Base-by-base conservation (phyloP, 2,888 invertebrate species). In the Vesta saturnalis region DNA sequence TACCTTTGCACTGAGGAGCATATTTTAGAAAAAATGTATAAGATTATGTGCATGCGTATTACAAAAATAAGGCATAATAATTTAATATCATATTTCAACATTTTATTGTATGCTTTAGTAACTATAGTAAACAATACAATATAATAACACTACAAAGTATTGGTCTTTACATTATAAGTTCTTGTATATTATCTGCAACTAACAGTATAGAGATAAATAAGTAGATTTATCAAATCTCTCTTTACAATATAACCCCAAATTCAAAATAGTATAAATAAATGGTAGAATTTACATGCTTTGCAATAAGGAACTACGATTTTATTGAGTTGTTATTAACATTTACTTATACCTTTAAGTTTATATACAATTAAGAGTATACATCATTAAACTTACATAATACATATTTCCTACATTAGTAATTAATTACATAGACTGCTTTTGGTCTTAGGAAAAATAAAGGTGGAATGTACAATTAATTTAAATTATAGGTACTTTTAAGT, bases 51-150 rank as follows among this genome's bases (percentile, higher is more conserved):
- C n/a, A n/a, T n/a, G n/a, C n/a, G n/a, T n/a, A n/a, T n/a, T n/a
- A n/a, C n/a, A n/a, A n/a, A n/a, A n/a, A n/a, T n/a, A n/a, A n/a
- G n/a, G n/a, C n/a, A n/a, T n/a, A n/a, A n/a, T n/a, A n/a, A n/a
- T n/a, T n/a, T n/a, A n/a, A n/a, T n/a, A n/a, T n/a, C n/a, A n/a
- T 56, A 61, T 39, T 47, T 60, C 58, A 67, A 67, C 66, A 67
- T 67, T 67, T 67, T 67, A 67, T 67, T 67, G 66, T 67, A 67
- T 57, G 61, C 49, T 47, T 66, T 47, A 46, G 55, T 52, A 52
- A 52, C 60, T 60, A 60, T 52, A 65, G 55, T 54, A 55, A 65
- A 65, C 60, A 65, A 54, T 65, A 54, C 47, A 35, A 39, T 30
- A 39, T 64, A 10, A 49, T 59, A 64, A 64, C 52, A 59, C 59